These are phyloP conservation scores for Clivina fossor DNA, from an alignment of 2,888 invertebrate species.

Conservation along the genomic window DNA sequence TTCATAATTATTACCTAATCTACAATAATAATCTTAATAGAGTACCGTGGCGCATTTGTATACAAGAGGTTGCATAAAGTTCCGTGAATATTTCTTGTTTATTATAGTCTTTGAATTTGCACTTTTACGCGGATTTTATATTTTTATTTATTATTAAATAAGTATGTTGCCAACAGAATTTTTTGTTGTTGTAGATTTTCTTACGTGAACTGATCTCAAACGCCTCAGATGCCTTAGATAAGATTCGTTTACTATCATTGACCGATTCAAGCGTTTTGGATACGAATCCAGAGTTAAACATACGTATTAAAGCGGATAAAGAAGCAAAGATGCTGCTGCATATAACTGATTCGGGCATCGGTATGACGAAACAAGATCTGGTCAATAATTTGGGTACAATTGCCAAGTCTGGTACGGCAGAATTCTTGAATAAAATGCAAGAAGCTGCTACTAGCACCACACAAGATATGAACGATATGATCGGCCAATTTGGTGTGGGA, in stretches of 20 bases:
- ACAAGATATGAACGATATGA: conserved; percentile 92
- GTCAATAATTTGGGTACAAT: conserved; percentile 97
- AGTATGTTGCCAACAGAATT: conserved; percentile 10
- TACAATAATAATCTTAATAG: too few species aligned
- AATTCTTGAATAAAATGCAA: conserved; percentile 91
- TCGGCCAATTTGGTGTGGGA: conserved; percentile 99
- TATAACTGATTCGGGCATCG: conserved; percentile 95
- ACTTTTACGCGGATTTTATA: too few species aligned
- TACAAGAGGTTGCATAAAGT: too few species aligned
- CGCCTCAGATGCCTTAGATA: conserved; percentile 98
- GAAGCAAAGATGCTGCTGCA: conserved; percentile 88
- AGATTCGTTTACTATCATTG: conserved; percentile 90
- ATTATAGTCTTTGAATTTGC: too few species aligned
- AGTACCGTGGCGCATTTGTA: too few species aligned
- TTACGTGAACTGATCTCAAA: conserved; percentile 97
- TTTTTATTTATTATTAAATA: too few species aligned
- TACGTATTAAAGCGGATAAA: conserved; percentile 92
- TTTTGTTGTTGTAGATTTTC: conserved; percentile 71
- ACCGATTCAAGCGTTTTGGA: conserved; percentile 82
- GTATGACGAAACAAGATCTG: conserved; percentile 94
- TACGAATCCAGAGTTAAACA: conserved; percentile 78
- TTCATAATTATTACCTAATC: neutral
- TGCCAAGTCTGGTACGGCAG: conserved; percentile 96
- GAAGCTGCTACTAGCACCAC: conserved; percentile 61
- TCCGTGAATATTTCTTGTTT: too few species aligned